A percentile compares a stretch with the other conserved stretches of the same genome.
These are phyloP conservation scores for Yasuhikotakia modesta DNA, from an alignment of 2,797 vertebrate species.

Conservation along the genomic window DNA sequence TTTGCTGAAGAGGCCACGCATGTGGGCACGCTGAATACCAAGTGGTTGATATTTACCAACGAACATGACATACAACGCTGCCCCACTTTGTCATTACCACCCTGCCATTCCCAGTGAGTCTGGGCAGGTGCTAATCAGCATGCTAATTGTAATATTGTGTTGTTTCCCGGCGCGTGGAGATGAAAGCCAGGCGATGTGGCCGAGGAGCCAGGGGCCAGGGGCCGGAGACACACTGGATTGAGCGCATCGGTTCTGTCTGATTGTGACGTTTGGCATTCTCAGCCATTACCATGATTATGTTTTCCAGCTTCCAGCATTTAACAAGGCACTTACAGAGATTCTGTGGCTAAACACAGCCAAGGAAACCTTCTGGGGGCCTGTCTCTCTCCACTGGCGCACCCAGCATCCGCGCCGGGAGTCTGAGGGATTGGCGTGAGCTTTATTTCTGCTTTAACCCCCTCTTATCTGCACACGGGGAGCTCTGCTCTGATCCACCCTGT, in stretches of 20 bases:
- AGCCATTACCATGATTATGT: slow-evolving; percentile 60
- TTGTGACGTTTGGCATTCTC: slow-evolving; percentile 48
- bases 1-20: slow-evolving; percentile 37
- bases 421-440: slow-evolving; percentile 45
- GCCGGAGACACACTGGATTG: slow-evolving; percentile 29
- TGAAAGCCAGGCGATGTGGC: slow-evolving; percentile 49
- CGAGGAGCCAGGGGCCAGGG: slow-evolving; percentile 27
- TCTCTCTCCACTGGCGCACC: slow-evolving; percentile 33
- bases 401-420: slow-evolving; percentile 41
- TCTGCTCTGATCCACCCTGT: slow-evolving; percentile 43
- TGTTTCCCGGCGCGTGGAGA: slow-evolving; percentile 51
- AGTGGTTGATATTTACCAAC: slow-evolving; percentile 55
- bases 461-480: slow-evolving; percentile 36
- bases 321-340: slow-evolving; percentile 23
- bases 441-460: slow-evolving; percentile 43
- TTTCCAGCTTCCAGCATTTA: slow-evolving; percentile 49
- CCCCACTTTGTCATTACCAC: slow-evolving; percentile 55
- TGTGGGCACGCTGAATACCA: slow-evolving; percentile 38
- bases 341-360: slow-evolving; percentile 20
- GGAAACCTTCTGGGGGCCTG: slow-evolving; percentile 21
- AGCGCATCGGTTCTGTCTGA: slow-evolving; percentile 16
- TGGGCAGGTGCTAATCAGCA: slow-evolving; percentile 64
- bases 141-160: slow-evolving; percentile 61
- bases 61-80: slow-evolving; percentile 51
- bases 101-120: slow-evolving; percentile 54